These are phyloP conservation scores for Drosophila pectinifera DNA, from an alignment of 1,140 invertebrate genomes.

Conservation along the genomic window DNA sequence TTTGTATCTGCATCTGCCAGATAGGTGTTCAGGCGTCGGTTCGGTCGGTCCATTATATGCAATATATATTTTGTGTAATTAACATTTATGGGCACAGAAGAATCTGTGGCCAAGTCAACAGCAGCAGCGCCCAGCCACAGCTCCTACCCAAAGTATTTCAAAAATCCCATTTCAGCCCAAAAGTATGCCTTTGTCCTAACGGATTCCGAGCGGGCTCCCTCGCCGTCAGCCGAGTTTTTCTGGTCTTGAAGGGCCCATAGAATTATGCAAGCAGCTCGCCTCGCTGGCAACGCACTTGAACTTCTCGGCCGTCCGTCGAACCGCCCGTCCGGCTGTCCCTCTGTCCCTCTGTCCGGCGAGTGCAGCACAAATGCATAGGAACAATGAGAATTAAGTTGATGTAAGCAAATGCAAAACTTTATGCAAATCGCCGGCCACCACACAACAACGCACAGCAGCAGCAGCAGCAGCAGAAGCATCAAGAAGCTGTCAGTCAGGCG, in stretches of 20 bases:
- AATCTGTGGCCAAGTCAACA: slow-evolving; percentile 19
- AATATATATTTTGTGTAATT: slow-evolving; percentile 57
- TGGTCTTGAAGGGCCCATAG: slow-evolving; percentile 51
- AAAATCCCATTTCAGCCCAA: slow-evolving; percentile 45
- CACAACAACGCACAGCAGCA: slow-evolving; percentile 40
- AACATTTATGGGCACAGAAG: slow-evolving; percentile 67
- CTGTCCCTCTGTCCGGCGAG: slow-evolving; percentile 39
- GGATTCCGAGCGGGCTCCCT: background rate
- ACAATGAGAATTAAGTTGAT: slow-evolving; percentile 80
- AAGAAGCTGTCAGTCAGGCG: slow-evolving; percentile 55
- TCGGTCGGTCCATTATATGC: slow-evolving; percentile 21
- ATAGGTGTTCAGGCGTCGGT: slow-evolving; percentile 32
- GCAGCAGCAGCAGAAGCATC: slow-evolving; percentile 20
- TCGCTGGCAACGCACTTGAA: slow-evolving; percentile 75
- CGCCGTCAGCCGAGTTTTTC: slow-evolving; percentile 19
- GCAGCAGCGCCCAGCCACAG: slow-evolving; percentile 1
- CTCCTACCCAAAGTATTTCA: slow-evolving; percentile 28
- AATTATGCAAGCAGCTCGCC: slow-evolving; percentile 63
- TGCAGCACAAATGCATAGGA: slow-evolving; percentile 80
- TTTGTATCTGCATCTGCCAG: slow-evolving; percentile 63
- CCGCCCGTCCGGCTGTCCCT: slow-evolving; percentile 12
- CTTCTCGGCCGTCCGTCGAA: slow-evolving; percentile 60
- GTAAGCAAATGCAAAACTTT: slow-evolving; percentile 60
- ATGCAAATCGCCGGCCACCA: slow-evolving; percentile 55
- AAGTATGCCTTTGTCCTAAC: slow-evolving; percentile 55